These are phyloP conservation scores for Peromyscus leucopus DNA, from an alignment of 2,113 vertebrate species.

Conservation along the genomic window DNA sequence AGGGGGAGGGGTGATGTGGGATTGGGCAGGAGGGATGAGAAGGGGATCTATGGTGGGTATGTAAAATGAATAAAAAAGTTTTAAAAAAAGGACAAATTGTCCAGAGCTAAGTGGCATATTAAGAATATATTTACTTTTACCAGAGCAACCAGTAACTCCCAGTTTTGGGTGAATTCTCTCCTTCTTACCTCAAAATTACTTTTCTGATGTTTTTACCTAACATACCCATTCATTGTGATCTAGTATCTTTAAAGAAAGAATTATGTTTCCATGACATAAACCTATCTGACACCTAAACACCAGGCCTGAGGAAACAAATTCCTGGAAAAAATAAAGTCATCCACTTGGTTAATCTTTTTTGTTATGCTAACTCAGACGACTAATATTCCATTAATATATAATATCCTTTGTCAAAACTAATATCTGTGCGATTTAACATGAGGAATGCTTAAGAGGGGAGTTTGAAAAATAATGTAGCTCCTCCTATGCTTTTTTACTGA, in stretches of 20 bases:
- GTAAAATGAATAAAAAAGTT: too few relatives aligned
- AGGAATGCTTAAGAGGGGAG: neutral
- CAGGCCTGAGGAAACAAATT: neutral
- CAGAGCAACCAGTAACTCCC: neutral
- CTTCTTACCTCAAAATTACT: neutral
- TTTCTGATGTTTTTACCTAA: neutral
- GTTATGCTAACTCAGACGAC: neutral
- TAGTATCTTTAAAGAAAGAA: neutral
- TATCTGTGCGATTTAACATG: neutral
- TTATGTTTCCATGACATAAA: neutral
- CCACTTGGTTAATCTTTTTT: neutral
- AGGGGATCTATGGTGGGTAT: too few relatives aligned
- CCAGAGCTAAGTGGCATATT: neutral
- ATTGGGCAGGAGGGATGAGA: too few relatives aligned
- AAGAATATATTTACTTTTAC: neutral
- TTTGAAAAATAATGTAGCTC: neutral
- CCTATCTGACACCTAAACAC: fast-evolving
- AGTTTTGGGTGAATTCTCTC: neutral
- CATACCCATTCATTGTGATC: neutral
- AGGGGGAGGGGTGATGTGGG: too few relatives aligned
- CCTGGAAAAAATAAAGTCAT: neutral
- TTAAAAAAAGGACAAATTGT: neutral
- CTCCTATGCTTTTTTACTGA: neutral
- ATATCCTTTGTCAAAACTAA: neutral
- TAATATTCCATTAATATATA: neutral